Percentiles rank a stretch among this genome's conserved stretches.
Evolutionary conservation across 2,888 invertebrate genomes (phyloP).

Genomic region (Aphelenchoides bicaudatus): DNA sequence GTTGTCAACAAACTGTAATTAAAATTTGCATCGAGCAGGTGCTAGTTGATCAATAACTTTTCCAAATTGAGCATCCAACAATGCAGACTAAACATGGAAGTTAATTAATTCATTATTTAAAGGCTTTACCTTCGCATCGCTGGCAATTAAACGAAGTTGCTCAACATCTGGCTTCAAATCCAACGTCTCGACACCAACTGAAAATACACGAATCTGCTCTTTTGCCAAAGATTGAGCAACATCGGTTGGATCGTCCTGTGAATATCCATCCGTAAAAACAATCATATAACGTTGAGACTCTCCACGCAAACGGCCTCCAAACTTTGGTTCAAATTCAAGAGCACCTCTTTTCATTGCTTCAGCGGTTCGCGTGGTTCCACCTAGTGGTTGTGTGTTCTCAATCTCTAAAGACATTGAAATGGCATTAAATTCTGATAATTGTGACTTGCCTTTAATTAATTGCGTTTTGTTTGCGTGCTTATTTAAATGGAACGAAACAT

Average conservation of each 20-base stretch:
- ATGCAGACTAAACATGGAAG: slow-evolving; percentile 11
- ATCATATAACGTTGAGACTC: slow-evolving; percentile 34
- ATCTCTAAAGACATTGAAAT: slow-evolving; percentile 22
- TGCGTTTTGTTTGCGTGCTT: slow-evolving; percentile 25
- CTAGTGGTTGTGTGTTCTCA: slow-evolving; percentile 27
- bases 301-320: slow-evolving; percentile 29
- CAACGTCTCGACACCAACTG: slow-evolving; percentile 40
- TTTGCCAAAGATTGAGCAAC: slow-evolving; percentile 35
- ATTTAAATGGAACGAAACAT: slow-evolving; percentile 25
- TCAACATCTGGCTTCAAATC: slow-evolving; percentile 37
- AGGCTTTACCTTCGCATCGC: slow-evolving; percentile 25
- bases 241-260: slow-evolving; percentile 43
- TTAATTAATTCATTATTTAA: slow-evolving; percentile 1
- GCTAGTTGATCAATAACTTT: slow-evolving; percentile 11
- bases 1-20: too few relatives aligned
- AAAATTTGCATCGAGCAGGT: not conserved
- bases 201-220: slow-evolving; percentile 40
- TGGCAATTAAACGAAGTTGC: slow-evolving; percentile 37
- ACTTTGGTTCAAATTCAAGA: slow-evolving; percentile 36
- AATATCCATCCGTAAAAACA: slow-evolving; percentile 50
- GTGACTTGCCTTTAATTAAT: slow-evolving; percentile 23
- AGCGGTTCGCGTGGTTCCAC: slow-evolving; percentile 46
- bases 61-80: slow-evolving; percentile 12
- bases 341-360: slow-evolving; percentile 62
- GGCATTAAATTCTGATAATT: not conserved